Base-by-base conservation (phyloP, 2,113 vertebrate genomes). In the Lontra canadensis region DNA sequence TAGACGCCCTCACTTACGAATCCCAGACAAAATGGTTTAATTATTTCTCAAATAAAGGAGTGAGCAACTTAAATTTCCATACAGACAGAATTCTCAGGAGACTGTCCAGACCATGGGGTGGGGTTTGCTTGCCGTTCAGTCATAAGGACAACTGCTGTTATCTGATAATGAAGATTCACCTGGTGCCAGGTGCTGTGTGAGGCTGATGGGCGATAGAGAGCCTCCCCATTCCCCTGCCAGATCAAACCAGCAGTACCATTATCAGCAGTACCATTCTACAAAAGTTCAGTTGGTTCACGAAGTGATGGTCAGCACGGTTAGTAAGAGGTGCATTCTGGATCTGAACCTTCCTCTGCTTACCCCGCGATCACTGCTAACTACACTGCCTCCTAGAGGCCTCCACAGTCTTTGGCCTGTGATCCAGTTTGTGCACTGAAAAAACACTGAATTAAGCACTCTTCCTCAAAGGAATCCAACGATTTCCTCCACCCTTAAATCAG, bases 401-500 rank as follows among this genome's bases (percentile, higher is more conserved):
- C 15, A 20, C 36, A 4, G 21, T 36, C n/a, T 12, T 3, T 3
- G 2, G 17, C 20, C 26, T 1, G 63, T 4, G 49, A 65, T 25
- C 74, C 8, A 7, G 31, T 3, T 21, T 23, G 39, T 14, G 47
- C 52, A 3, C 23, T 1, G 65, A 80, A 25, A 25, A 61, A 14
- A 9, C 76, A 14, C 23, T 0, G 15, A 36, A 20, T 13, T 34
- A 18, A 5, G 11, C 18, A 34, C 61, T 2, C 74, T 81, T 73
- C 71, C 79, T 52, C 1, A 5, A 44, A 78, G 36, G 73, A 83
- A 84, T 47, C 42, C 88, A 61, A 83, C 59, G 23, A 59, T 95
- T 80, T 84, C 79, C 78, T 82, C 52, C 47, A 13, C 82, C 90
- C 59, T 20, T n/a, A 59, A 47, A 20, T 93, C 93, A 83, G 90